Evolutionary conservation across 1,140 invertebrate genomes (phyloP).

Genomic region (Cylas formicarius): DNA sequence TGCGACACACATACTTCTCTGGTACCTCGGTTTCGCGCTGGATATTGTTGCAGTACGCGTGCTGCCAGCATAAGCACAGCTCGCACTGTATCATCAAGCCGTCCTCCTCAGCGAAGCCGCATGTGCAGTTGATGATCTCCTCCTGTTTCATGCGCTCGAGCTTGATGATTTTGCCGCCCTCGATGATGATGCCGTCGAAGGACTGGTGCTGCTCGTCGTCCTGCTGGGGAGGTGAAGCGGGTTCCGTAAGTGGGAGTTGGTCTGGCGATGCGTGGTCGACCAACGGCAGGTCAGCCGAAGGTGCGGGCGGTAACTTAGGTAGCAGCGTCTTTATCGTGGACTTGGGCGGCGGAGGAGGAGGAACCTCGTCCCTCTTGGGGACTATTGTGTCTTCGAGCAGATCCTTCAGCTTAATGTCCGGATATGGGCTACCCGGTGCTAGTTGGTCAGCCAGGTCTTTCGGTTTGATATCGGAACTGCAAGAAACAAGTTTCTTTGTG

Average conservation of each 20-base stretch:
- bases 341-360: no score
- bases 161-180: constrained; percentile 56
- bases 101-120: constrained; percentile 72
- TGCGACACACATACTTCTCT: constrained; percentile 82
- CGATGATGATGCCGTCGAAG: constrained; percentile 42
- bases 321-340: constrained; percentile 47
- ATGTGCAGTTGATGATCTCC: constrained; percentile 42
- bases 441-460: neutral
- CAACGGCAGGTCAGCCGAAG: constrained; percentile 13
- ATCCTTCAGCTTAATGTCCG: constrained; percentile 36
- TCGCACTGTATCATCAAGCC: constrained; percentile 95
- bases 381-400: constrained; percentile 27
- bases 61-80: constrained; percentile 90
- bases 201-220: no score
- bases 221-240: constrained; percentile 10
- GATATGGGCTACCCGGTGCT: no score
- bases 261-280: constrained; percentile 5
- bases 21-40: constrained; percentile 74
- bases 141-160: constrained; percentile 57
- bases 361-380: constrained; percentile 31
- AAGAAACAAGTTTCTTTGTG: no score
- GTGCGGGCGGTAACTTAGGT: no score
- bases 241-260: constrained; percentile 2
- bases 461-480: neutral
- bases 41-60: constrained; percentile 80